Base-by-base conservation (phyloP, 1,140 invertebrate species). In the Brachionus calyciflorus region DNA sequence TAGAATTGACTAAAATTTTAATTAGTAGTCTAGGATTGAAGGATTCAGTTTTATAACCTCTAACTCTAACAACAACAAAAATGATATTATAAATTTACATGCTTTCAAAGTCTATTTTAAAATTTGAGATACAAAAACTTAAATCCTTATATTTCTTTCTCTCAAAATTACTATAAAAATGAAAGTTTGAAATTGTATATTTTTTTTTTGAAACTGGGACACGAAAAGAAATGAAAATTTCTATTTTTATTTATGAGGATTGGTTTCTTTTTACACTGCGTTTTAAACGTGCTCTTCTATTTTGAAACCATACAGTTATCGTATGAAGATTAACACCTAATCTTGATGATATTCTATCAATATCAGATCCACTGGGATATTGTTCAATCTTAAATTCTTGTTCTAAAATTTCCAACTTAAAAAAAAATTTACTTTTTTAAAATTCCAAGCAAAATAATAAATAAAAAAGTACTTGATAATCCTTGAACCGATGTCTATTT, bases 251-350 rank as follows among this genome's bases (percentile, higher is more conserved):
- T 24, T 57, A 28, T 7, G 19, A 60, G 30, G 26, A 60, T 60
- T 60, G 26, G 26, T 19, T 60, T 60, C 37, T 60, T 19, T 53
- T 53, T 26, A 33, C 55, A 37, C 24, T 24, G n/a, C 24, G 26
- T 65, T 65, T 65, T 12, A 28, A 65, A 65, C 60, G 60, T 44
- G 60, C 60, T 65, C 60, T 9, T 12, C 40, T 21, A 26, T 65
- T 65, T 28, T 65, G 60, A 44, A 65, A 65, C 60, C 60, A 65
- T 5, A 65, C 40, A 6, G 60, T 65, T 1, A 65, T 24, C 26
- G 60, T 65, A n/a, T 65, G 60, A 24, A 44, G 19, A 21, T 21
- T 44, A 7, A 65, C 40, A 26, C 60, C 21, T 1, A 65, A 41
- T 21, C 12, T 21, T 12, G 2, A 14, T 14, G 60, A 41, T 24